These are phyloP conservation scores for Dromas ardeola DNA, from an alignment of 2,113 vertebrate species.

Conservation along the genomic window DNA sequence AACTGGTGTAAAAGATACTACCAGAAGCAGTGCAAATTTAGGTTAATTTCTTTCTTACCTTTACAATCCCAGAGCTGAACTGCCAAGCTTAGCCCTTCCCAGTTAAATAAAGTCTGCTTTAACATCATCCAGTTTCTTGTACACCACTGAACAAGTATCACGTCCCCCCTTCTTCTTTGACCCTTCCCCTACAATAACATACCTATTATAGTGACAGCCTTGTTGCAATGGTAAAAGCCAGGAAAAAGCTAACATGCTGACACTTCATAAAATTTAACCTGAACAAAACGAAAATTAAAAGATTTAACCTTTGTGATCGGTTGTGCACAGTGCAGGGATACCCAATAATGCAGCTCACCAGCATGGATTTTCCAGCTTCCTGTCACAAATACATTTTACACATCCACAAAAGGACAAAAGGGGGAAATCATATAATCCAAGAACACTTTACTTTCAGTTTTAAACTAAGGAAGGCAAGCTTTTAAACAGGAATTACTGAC, in stretches of 20 bases:
- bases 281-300: background rate
- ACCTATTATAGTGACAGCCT: background rate
- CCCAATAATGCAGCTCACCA: background rate
- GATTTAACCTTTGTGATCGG: background rate
- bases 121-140: background rate
- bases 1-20: background rate
- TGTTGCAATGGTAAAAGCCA: background rate
- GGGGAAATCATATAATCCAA: background rate
- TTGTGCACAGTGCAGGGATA: background rate
- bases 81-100: background rate
- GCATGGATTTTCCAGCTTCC: background rate
- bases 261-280: background rate
- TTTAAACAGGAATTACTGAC: background rate
- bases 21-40: slow-evolving; percentile 17
- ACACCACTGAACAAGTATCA: background rate
- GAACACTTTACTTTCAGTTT: background rate
- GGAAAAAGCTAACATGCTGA: background rate
- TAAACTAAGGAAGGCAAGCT: slow-evolving; percentile 6
- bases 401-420: background rate
- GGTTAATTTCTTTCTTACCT: background rate
- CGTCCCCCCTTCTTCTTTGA: background rate
- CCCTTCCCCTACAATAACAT: background rate
- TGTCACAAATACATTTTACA: background rate
- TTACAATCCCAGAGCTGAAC: background rate
- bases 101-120: background rate